A percentile compares a stretch with the other conserved stretches of the same genome.
phyloP scores from a whole-genome alignment of 1,140 invertebrate species.

The Drosophila equinoxialis region DNA sequence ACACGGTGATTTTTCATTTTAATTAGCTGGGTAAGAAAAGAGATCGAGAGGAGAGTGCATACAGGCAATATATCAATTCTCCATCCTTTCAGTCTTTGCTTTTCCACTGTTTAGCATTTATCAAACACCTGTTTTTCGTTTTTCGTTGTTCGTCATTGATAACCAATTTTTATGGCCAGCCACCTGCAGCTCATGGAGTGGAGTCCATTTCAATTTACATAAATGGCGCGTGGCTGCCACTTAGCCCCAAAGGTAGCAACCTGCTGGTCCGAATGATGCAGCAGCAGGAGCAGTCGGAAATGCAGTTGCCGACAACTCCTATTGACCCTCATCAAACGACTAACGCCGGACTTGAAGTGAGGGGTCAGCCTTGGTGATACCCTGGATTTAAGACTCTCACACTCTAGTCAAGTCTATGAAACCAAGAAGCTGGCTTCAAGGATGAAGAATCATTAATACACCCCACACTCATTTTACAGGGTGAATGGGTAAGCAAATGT shows the following conservation, averaged over 20 bases:
- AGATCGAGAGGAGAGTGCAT: too few relatives aligned
- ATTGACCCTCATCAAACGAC: slow-evolving; percentile 64
- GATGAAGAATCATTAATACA: background rate
- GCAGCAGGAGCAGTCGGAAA: slow-evolving; percentile 20
- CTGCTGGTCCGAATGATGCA: slow-evolving; percentile 23
- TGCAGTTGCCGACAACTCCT: slow-evolving; percentile 44
- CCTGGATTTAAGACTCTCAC: background rate
- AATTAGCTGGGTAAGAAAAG: background rate
- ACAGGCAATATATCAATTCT: slow-evolving; percentile 40
- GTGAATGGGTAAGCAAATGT: background rate
- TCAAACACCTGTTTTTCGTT: slow-evolving; percentile 35
- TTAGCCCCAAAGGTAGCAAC: slow-evolving; percentile 37
- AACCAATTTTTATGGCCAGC: background rate
- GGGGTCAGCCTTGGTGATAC: background rate
- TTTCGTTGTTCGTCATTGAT: slow-evolving; percentile 1
- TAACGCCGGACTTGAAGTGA: background rate
- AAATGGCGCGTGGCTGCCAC: slow-evolving; percentile 59
- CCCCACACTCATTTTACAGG: background rate
- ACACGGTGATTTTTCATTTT: slow-evolving; percentile 72
- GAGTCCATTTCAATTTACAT: slow-evolving; percentile 41
- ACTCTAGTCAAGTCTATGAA: too few relatives aligned
- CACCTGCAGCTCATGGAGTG: background rate
- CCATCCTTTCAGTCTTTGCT: background rate
- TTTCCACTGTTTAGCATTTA: background rate
- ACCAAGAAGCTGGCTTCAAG: too few relatives aligned